A percentile compares a stretch with the other conserved stretches of the same genome.
Evolutionary conservation across 2,888 invertebrate genomes (phyloP).

Genomic region (Apodemia duryi): DNA sequence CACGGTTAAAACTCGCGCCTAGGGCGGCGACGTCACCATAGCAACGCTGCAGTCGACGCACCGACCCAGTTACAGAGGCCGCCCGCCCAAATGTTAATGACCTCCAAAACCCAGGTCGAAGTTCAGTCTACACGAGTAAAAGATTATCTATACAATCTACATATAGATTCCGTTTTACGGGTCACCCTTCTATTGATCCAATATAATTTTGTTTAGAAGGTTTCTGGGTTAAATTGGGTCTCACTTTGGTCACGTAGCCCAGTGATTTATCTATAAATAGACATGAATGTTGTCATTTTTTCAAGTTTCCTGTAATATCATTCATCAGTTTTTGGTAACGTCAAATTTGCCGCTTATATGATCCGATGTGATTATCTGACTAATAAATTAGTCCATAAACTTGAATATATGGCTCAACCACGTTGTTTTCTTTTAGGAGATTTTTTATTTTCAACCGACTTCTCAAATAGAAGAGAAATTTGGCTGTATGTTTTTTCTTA

Average conservation of each 20-base stretch:
- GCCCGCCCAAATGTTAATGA: slow-evolving; percentile 76
- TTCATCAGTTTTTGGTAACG: background rate
- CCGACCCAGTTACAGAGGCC: slow-evolving; percentile 62
- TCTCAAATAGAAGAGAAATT: too few species aligned
- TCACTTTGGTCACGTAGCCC: slow-evolving; percentile 40
- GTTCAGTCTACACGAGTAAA: slow-evolving; percentile 75
- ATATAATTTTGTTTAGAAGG: slow-evolving; percentile 48
- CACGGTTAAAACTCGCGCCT: slow-evolving; percentile 23
- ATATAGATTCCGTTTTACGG: slow-evolving; percentile 53
- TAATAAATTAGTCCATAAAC: background rate
- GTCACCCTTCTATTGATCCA: slow-evolving; percentile 72
- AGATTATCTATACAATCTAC: slow-evolving; percentile 53
- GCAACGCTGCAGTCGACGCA: slow-evolving; percentile 64
- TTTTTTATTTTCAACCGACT: too few species aligned
- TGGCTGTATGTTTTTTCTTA: too few species aligned
- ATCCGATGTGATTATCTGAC: too few species aligned
- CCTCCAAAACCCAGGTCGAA: slow-evolving; percentile 79
- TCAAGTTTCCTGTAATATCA: background rate
- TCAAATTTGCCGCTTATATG: background rate
- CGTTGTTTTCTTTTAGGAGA: too few species aligned
- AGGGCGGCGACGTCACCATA: slow-evolving; percentile 52
- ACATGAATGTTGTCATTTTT: slow-evolving; percentile 8
- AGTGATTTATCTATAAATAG: slow-evolving; percentile 27
- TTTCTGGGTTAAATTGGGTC: slow-evolving; percentile 61
- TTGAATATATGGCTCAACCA: too few species aligned